Percentiles rank a stretch among this genome's conserved stretches.
phyloP scores from a whole-genome alignment of 2,888 invertebrate species.

The Andrena praecox region DNA sequence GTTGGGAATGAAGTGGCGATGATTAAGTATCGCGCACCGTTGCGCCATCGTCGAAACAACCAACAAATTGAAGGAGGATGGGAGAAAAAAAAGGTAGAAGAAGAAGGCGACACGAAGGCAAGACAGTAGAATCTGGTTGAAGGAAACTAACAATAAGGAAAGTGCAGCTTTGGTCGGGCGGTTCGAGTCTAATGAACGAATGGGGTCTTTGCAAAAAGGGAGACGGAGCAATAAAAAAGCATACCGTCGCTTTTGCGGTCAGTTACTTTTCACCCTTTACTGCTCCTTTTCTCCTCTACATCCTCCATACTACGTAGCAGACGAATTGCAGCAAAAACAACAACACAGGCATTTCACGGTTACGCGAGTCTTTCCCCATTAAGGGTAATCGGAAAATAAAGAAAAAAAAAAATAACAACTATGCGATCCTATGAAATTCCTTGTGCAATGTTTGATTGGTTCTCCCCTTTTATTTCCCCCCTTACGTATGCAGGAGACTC shows the following conservation, averaged over 20 bases:
- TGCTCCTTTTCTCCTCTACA: conserved; percentile 26
- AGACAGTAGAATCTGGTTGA: conserved; percentile 38
- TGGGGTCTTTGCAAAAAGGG: conserved; percentile 66
- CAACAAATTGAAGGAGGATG: background rate
- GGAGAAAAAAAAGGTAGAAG: background rate
- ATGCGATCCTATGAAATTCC: conserved; percentile 13
- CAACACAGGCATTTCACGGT: conserved; percentile 11
- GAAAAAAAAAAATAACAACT: conserved; percentile 43
- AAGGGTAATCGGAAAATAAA: conserved; percentile 54
- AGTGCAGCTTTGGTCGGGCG: conserved; percentile 55
- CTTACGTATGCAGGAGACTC: too few species aligned
- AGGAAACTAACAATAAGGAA: conserved; percentile 42
- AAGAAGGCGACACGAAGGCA: conserved; percentile 28
- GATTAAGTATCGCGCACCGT: conserved; percentile 24
- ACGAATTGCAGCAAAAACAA: conserved; percentile 39
- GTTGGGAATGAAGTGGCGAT: too few species aligned
- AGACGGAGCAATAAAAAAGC: conserved; percentile 62
- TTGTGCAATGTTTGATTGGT: background rate
- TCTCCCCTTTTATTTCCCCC: background rate
- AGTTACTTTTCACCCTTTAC: conserved; percentile 70
- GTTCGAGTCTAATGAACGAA: conserved; percentile 77
- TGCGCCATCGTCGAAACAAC: background rate
- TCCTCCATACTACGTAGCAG: background rate
- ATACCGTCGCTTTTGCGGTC: conserved; percentile 76
- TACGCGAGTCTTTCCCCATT: conserved; percentile 38